Evolutionary conservation across 2,113 vertebrate genomes (phyloP), one percentile per base, ranked within the genome.

Genomic region (Mirza zaza): DNA sequence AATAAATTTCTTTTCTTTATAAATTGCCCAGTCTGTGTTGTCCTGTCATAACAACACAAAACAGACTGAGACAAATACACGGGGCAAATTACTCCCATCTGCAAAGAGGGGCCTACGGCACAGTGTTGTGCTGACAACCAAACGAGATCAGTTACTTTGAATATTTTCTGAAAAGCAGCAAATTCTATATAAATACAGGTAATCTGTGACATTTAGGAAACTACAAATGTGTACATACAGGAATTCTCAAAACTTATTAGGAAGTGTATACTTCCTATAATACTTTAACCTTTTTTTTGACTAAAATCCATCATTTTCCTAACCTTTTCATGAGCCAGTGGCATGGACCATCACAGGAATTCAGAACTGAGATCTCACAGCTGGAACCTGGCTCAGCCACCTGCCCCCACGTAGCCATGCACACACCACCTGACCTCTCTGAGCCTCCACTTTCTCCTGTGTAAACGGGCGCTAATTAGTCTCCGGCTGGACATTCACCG

Each of bases 361-460:
- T 25, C 21, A n/a, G 36, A 50, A 34, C 14, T 4, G 1, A 21
- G 55, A 55, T 27, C 20, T 32, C 1, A 8, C 14, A 42, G 61
- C 34, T 10, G 29, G 57, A 75, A 45, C 34, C 73, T 42, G 17
- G 67, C 65, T 67, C 8, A 25, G 39, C n/a, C 27, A 5, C 20
- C 8, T 7, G 34, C 11, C 15, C 25, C 55, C 3, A 3, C 2
- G 5, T 23, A 87, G 34, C 45, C n/a, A 3, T 29, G 61, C 57
- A 15, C 77, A 36, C 1, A 1, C 7, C 59, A 42, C 67, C 48
- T 6, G 39, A n/a, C 36, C 29, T 76, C 80, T 23, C 45, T 0
- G 17, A 84, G 42, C 59, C 42, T 1, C 2, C 0, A 1, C 52
- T 20, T 17, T 6, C 52, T 63, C 13, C 2, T 5, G 6, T 23